Conservation (phyloP, 2,888 invertebrate species). For the Synergus japonicus region DNA sequence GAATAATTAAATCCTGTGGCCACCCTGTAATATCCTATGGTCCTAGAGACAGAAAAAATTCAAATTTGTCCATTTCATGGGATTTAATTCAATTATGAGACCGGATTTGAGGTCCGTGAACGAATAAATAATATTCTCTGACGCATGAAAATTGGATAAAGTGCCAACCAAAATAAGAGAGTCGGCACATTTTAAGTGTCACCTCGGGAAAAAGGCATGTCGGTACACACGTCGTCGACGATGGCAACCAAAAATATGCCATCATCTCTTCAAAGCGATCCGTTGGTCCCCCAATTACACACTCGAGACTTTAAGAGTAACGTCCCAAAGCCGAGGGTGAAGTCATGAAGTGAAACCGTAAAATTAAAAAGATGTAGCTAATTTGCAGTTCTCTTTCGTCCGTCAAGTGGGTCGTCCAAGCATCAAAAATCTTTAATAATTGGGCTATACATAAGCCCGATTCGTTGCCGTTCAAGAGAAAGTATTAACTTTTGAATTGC, state of each 20-base stretch:
- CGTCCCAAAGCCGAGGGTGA: slow-evolving; percentile 24
- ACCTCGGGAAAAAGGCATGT: slow-evolving; percentile 20
- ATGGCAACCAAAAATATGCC: slow-evolving; percentile 44
- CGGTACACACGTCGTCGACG: slow-evolving; percentile 15
- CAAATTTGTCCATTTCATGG: background rate
- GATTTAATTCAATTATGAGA: slow-evolving; percentile 18
- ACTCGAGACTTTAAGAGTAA: slow-evolving; percentile 39
- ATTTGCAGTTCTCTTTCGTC: slow-evolving; percentile 59
- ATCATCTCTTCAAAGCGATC: slow-evolving; percentile 46
- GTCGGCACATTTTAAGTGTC: slow-evolving; percentile 27
- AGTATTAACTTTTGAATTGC: slow-evolving; percentile 22
- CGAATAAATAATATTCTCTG: slow-evolving; percentile 16
- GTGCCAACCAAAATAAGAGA: slow-evolving; percentile 31
- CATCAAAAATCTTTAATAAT: slow-evolving; percentile 43
- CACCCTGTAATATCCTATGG: too few species aligned
- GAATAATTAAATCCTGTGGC: too few species aligned
- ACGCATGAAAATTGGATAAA: slow-evolving; percentile 37
- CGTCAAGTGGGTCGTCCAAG: slow-evolving; percentile 48
- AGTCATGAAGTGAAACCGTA: slow-evolving; percentile 61
- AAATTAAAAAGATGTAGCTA: slow-evolving; percentile 66
- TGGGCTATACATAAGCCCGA: slow-evolving; percentile 3
- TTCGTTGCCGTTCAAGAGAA: slow-evolving; percentile 19
- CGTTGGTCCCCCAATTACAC: slow-evolving; percentile 55
- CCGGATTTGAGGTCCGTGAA: slow-evolving; percentile 35
- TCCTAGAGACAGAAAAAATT: background rate